Conservation (phyloP, 1,140 invertebrate genomes). For the Aleiodes sp. region DNA sequence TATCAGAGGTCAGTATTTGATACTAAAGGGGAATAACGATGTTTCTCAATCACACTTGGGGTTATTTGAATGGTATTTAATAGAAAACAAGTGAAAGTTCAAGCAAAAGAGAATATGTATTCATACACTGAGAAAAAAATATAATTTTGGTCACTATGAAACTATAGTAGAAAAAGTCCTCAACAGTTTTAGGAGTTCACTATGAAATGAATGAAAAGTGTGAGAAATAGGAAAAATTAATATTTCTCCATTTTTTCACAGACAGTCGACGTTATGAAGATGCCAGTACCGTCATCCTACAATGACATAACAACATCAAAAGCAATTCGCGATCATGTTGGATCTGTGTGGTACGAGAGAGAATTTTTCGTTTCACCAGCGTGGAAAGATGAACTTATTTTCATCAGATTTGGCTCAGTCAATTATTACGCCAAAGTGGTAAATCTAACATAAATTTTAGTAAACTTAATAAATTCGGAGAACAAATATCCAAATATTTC, state of each 20-base stretch:
- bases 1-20: constrained; percentile 64
- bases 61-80: too few relatives aligned
- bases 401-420: constrained; percentile 87
- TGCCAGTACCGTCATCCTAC: constrained; percentile 97
- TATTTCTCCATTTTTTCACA: too few relatives aligned
- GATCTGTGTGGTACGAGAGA: constrained; percentile 93
- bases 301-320: constrained; percentile 92
- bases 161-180: not conserved
- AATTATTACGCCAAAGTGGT: constrained; percentile 90
- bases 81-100: too few relatives aligned
- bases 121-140: too few relatives aligned
- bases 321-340: constrained; percentile 87
- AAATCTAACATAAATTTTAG: constrained; percentile 56
- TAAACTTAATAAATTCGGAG: not conserved
- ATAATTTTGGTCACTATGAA: too few relatives aligned
- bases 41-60: too few relatives aligned
- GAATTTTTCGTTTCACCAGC: constrained; percentile 79
- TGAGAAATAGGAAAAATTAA: too few relatives aligned
- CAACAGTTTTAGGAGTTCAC: not conserved
- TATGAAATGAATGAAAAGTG: not conserved
- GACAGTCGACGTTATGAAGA: constrained; percentile 73
- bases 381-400: constrained; percentile 79
- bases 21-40: too few relatives aligned
- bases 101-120: too few relatives aligned
- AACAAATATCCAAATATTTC: too few relatives aligned